Percentiles rank a stretch among this genome's conserved stretches.
Conservation (phyloP, 2,888 invertebrate genomes). For the Linyphia triangularis region DNA sequence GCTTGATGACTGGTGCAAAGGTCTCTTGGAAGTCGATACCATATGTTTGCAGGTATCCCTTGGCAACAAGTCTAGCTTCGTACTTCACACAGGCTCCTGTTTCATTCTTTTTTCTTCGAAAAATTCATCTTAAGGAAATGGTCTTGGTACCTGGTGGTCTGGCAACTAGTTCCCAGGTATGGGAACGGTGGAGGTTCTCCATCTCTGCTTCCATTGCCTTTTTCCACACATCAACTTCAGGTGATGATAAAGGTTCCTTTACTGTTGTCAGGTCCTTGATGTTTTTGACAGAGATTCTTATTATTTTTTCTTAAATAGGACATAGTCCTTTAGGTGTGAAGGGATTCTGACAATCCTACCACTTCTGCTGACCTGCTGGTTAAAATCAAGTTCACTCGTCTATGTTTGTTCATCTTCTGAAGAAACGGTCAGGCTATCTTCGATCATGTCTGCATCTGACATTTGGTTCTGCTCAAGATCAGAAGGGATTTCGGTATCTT, state of each 20-base stretch:
- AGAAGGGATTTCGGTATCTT: neutral
- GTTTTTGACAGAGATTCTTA: neutral
- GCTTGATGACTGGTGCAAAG: conserved; percentile 65
- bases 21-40: conserved; percentile 67
- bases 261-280: conserved; percentile 17
- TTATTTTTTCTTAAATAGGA: neutral
- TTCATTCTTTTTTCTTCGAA: neutral
- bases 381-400: neutral
- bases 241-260: conserved; percentile 23
- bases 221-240: conserved; percentile 19
- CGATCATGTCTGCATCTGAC: neutral
- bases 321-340: neutral
- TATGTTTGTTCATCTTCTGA: neutral
- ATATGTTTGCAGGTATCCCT: conserved; percentile 20
- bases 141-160: conserved; percentile 15
- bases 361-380: neutral
- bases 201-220: conserved; percentile 39
- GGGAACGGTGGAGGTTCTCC: neutral
- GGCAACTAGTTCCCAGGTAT: conserved; percentile 21
- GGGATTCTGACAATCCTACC: neutral
- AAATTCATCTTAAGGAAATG: conserved; percentile 18
- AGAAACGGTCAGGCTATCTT: neutral
- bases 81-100: conserved; percentile 67
- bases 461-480: neutral
- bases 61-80: conserved; percentile 76